Percentiles rank a stretch among this genome's conserved stretches.
Evolutionary conservation across 2,113 vertebrate genomes (phyloP).

Genomic region (Mionectes macconnelli): DNA sequence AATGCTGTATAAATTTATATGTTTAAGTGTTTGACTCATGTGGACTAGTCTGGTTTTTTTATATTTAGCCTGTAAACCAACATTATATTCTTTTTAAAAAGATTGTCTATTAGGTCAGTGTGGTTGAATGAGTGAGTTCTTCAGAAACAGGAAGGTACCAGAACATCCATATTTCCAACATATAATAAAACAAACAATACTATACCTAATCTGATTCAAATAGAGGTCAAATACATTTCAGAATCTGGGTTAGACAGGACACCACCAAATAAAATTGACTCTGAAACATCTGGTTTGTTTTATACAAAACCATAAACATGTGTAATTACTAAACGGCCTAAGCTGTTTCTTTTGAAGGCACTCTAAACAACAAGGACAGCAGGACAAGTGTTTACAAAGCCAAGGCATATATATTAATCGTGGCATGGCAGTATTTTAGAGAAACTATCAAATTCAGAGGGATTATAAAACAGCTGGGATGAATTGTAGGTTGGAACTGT

Average conservation of each 20-base stretch:
- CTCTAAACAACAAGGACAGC: constrained; percentile 1
- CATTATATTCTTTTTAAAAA: neutral
- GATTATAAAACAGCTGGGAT: constrained; percentile 46
- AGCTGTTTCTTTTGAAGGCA: neutral
- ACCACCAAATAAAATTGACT: neutral
- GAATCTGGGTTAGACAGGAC: neutral
- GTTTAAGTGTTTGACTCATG: fast-evolving
- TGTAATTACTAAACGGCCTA: neutral
- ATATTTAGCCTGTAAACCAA: neutral
- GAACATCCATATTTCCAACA: neutral
- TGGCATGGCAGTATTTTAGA: constrained; percentile 23
- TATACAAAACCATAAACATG: neutral
- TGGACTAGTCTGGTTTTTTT: neutral
- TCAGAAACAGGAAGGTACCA: neutral
- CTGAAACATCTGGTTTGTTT: constrained; percentile 23
- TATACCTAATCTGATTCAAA: neutral
- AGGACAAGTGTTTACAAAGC: constrained; percentile 16
- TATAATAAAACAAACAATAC: neutral
- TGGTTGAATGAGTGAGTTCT: neutral
- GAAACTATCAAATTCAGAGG: constrained; percentile 4
- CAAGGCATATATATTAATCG: neutral
- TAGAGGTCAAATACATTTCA: neutral
- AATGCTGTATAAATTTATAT: neutral
- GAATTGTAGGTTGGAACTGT: neutral
- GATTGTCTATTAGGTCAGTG: neutral